A percentile compares a stretch with the other conserved stretches of the same genome.
Conservation (phyloP, 2,113 vertebrate genomes). For the zebrafish (Danio rerio) region DNA sequence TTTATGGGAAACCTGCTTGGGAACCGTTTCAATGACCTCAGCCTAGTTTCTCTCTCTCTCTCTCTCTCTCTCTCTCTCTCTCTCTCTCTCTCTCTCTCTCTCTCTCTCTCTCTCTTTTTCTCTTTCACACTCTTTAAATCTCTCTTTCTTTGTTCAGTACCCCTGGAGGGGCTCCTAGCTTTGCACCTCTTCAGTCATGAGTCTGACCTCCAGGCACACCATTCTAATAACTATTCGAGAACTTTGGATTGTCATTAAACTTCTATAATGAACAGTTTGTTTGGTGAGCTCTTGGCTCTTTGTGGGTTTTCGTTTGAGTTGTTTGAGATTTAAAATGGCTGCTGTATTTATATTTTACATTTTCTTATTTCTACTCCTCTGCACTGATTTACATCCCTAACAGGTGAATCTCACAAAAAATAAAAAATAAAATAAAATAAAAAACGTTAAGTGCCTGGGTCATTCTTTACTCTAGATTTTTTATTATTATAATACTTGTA, state of each 20-base stretch:
- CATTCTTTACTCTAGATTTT: not conserved
- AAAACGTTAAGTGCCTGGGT: not conserved
- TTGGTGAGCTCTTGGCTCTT: not conserved
- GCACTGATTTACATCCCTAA: not conserved
- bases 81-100: not conserved
- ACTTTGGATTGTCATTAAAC: not conserved
- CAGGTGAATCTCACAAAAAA: slow-evolving; percentile 19
- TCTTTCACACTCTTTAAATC: not conserved
- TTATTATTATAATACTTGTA: no score
- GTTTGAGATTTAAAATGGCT: not conserved
- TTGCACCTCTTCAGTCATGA: slow-evolving; percentile 41
- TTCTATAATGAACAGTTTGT: not conserved
- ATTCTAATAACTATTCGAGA: slow-evolving; percentile 4
- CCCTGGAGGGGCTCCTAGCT: not conserved
- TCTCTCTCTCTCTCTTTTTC: not conserved
- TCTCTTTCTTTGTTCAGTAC: slow-evolving; percentile 1
- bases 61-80: not conserved
- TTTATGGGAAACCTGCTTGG: slow-evolving; percentile 37
- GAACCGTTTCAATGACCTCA: slow-evolving; percentile 51
- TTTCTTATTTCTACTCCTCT: not conserved
- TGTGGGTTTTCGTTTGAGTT: not conserved
- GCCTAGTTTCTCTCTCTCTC: not conserved
- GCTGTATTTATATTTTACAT: not conserved
- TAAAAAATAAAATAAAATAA: no score
- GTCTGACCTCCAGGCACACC: not conserved